Evolutionary conservation across 2,113 vertebrate species (phyloP).

Genomic region (Clarias magur): DNA sequence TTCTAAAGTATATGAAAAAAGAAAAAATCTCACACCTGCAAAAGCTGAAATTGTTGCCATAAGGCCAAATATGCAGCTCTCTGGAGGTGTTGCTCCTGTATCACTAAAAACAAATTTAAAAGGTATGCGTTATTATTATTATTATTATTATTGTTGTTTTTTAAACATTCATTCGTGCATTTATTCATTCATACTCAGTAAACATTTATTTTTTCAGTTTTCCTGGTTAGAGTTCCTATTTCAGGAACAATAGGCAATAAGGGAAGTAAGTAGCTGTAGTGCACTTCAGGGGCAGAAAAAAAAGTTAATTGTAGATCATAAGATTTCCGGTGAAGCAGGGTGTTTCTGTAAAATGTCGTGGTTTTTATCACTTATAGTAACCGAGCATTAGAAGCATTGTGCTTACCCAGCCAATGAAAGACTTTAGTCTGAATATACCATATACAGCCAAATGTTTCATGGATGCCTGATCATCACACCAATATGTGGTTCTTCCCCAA

Average conservation of each 20-base stretch:
- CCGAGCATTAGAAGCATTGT: background rate
- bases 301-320: background rate
- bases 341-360: background rate
- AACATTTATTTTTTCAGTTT: background rate
- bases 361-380: background rate
- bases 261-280: background rate
- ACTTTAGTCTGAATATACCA: background rate
- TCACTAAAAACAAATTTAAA: slow-evolving; percentile 73
- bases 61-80: slow-evolving; percentile 91
- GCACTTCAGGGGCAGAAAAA: background rate
- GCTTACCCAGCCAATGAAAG: background rate
- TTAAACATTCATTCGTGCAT: background rate
- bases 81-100: slow-evolving; percentile 84
- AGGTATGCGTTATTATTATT: background rate
- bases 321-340: background rate
- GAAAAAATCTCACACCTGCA: slow-evolving; percentile 76
- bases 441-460: background rate
- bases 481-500: background rate
- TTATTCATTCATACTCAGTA: background rate
- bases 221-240: background rate
- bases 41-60: slow-evolving; percentile 90
- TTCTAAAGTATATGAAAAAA: background rate
- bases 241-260: background rate
- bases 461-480: background rate
- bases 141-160: background rate